These are phyloP conservation scores for Cylindroiulus punctatus DNA, from an alignment of 2,888 invertebrate genomes.

Conservation along the genomic window DNA sequence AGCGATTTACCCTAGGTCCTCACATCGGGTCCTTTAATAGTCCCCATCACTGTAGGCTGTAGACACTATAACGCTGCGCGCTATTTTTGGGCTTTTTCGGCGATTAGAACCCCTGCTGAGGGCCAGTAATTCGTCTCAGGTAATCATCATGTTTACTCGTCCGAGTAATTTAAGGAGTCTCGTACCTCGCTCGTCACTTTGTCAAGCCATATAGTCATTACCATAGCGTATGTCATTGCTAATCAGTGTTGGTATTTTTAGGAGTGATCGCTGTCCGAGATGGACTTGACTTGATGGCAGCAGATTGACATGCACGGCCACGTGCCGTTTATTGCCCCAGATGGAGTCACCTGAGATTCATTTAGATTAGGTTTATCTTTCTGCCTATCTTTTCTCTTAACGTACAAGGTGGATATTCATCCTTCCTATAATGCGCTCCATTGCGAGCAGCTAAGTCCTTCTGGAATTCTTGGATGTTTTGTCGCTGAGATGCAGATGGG, in stretches of 20 bases:
- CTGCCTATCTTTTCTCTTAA: not conserved
- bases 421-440: not conserved
- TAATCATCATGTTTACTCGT: conserved; percentile 15
- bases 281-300: not conserved
- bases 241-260: conserved; percentile 40
- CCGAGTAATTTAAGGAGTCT: conserved; percentile 25
- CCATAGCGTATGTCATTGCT: too few relatives aligned
- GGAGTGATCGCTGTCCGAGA: not conserved
- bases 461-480: not conserved
- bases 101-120: not conserved
- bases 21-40: not conserved
- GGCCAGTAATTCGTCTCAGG: conserved; percentile 15
- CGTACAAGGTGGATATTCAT: not conserved
- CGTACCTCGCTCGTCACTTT: not conserved
- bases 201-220: conserved; percentile 14
- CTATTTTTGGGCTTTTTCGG: conserved; percentile 1
- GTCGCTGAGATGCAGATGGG: not conserved
- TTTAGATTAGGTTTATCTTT: conserved; percentile 29
- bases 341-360: conserved; percentile 40
- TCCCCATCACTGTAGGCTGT: too few relatives aligned
- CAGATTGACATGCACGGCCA: conserved; percentile 12
- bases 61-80: not conserved
- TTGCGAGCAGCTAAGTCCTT: not conserved
- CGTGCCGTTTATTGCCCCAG: conserved; percentile 25
- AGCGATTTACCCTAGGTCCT: not conserved